phyloP scores from a whole-genome alignment of 2,888 invertebrate species.

The Taphrorychus bicolor region DNA sequence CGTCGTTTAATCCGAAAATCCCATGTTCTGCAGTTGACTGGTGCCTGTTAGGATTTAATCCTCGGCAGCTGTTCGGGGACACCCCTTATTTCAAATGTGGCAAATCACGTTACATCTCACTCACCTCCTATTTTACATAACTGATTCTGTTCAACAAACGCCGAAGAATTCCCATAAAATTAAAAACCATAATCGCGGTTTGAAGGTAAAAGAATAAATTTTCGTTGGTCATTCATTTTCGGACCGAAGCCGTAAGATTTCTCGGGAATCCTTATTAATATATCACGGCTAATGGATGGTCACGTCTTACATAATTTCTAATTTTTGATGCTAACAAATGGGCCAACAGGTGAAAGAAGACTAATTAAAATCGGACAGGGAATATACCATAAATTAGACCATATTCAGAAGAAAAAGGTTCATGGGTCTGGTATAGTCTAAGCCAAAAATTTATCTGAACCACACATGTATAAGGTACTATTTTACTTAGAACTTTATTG shows the following conservation, averaged over 20 bases:
- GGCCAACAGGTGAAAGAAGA: constrained; percentile 42
- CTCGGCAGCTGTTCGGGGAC: constrained; percentile 13
- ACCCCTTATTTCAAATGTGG: background rate
- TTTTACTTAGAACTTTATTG: too few relatives aligned
- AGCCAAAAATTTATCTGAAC: constrained; percentile 9
- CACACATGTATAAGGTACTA: too few relatives aligned
- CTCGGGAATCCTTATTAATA: constrained; percentile 33
- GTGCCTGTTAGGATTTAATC: constrained; percentile 26
- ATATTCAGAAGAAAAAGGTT: constrained; percentile 26
- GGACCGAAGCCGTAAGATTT: background rate
- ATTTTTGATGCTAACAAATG: constrained; percentile 41
- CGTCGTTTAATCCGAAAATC: constrained; percentile 31
- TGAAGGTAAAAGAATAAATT: background rate
- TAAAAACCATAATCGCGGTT: background rate
- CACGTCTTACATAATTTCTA: constrained; percentile 37
- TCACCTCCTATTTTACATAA: background rate
- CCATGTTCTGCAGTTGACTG: constrained; percentile 38
- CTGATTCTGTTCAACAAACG: background rate
- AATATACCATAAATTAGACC: constrained; percentile 39
- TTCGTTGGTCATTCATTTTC: background rate
- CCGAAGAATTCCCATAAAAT: background rate
- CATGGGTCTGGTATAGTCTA: constrained; percentile 23
- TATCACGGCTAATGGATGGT: constrained; percentile 38
- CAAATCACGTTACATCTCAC: background rate
- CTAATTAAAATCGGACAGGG: constrained; percentile 38